Conservation (phyloP, 2,888 invertebrate genomes). For the Nomada lathburiana region DNA sequence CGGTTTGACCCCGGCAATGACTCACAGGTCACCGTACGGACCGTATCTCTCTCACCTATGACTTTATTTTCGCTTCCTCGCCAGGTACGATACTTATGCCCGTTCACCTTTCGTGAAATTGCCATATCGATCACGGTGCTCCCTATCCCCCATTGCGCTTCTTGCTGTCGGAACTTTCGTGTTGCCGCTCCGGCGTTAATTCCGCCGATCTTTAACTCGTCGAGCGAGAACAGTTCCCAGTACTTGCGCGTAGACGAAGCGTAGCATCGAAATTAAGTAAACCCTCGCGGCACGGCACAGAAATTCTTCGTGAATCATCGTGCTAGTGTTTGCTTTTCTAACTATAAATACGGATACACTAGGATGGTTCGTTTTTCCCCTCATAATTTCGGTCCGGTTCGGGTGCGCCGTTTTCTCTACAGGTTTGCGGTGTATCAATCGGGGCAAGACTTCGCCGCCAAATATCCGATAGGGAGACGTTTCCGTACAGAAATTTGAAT, state of each 20-base stretch:
- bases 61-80: slow-evolving; percentile 34
- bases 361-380: neutral
- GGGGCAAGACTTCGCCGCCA: neutral
- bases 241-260: neutral
- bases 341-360: slow-evolving; percentile 21
- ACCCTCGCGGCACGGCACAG: neutral
- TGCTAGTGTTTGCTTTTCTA: slow-evolving; percentile 22
- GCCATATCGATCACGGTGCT: slow-evolving; percentile 27
- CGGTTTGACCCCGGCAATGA: slow-evolving; percentile 73
- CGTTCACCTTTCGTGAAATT: neutral
- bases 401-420: neutral
- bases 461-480: too few species aligned
- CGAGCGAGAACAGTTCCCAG: too few species aligned
- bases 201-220: too few species aligned
- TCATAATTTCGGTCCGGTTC: neutral
- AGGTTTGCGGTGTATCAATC: neutral
- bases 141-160: neutral
- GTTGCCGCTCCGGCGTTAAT: slow-evolving; percentile 9
- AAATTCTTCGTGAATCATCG: slow-evolving; percentile 28
- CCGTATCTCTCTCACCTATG: slow-evolving; percentile 58
- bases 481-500: too few species aligned
- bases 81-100: neutral
- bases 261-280: neutral
- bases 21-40: slow-evolving; percentile 62
- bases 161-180: neutral